Conservation (phyloP, 92 coral and sea anemone genomes). For the Muricea muricata region DNA sequence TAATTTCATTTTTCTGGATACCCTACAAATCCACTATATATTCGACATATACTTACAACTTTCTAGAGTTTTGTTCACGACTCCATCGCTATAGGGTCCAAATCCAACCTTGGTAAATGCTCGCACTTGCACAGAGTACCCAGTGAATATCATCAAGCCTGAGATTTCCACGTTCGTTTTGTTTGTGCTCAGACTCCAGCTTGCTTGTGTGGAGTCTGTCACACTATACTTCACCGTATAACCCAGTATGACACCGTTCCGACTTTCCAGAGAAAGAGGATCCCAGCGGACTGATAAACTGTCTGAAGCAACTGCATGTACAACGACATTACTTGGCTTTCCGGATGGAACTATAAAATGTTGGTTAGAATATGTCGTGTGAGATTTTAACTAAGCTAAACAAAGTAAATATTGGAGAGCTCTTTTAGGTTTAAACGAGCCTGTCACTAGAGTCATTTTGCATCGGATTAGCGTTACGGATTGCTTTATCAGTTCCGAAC, state of each 20-base stretch:
- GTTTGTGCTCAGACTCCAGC: slow-evolving; percentile 49
- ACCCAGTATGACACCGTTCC: slow-evolving; percentile 79
- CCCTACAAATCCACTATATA: background rate
- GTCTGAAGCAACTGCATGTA: slow-evolving; percentile 57
- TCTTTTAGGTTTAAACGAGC: background rate
- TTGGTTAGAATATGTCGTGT: background rate
- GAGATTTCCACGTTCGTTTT: slow-evolving; percentile 46
- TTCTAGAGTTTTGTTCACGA: slow-evolving; percentile 63
- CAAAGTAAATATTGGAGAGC: background rate
- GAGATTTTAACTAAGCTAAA: background rate
- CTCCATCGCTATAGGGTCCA: slow-evolving; percentile 67
- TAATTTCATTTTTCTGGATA: too few relatives aligned
- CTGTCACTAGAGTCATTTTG: too few relatives aligned
- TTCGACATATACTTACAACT: slow-evolving; percentile 66
- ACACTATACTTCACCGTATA: slow-evolving; percentile 73
- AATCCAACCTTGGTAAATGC: slow-evolving; percentile 78
- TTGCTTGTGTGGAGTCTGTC: slow-evolving; percentile 32
- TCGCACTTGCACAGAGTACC: slow-evolving; percentile 69
- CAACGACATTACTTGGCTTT: slow-evolving; percentile 69
- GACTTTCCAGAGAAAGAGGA: slow-evolving; percentile 62
- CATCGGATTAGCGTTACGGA: background rate
- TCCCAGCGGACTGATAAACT: slow-evolving; percentile 71
- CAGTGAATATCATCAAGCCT: slow-evolving; percentile 72
- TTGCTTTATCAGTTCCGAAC: too few relatives aligned
- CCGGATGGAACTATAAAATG: slow-evolving; percentile 75